Conservation (phyloP, 2,888 invertebrate genomes). For the Lordiphosa fenestrarum region DNA sequence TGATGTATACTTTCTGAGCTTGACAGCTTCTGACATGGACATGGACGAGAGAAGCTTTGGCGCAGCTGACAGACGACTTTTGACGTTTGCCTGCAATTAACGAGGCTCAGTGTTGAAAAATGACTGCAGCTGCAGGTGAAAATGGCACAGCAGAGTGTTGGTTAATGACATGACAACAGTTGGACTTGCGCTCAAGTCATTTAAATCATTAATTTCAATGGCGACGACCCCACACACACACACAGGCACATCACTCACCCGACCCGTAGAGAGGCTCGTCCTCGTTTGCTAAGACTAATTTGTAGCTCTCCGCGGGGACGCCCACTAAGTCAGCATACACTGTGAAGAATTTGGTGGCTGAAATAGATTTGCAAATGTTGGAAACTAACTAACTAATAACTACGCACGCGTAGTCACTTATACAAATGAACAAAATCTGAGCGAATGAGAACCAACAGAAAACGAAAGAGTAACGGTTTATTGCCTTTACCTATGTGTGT, state of each 20-base stretch:
- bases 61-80: slow-evolving; percentile 75
- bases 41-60: slow-evolving; percentile 40
- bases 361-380: too few species aligned
- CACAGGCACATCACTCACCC: slow-evolving; percentile 13
- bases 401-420: too few species aligned
- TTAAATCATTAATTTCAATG: slow-evolving; percentile 77
- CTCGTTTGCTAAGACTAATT: slow-evolving; percentile 67
- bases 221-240: slow-evolving; percentile 69
- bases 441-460: too few species aligned
- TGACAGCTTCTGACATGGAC: slow-evolving; percentile 65
- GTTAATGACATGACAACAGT: slow-evolving; percentile 65
- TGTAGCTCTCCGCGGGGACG: slow-evolving; percentile 39
- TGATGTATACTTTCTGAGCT: slow-evolving; percentile 48
- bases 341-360: background rate
- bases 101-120: slow-evolving; percentile 71
- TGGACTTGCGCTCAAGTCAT: slow-evolving; percentile 56
- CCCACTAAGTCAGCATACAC: slow-evolving; percentile 33
- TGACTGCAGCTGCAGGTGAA: slow-evolving; percentile 53
- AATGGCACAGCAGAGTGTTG: slow-evolving; percentile 60
- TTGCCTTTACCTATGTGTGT: too few species aligned
- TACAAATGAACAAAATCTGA: too few species aligned
- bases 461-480: too few species aligned
- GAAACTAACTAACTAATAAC: too few species aligned
- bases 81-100: slow-evolving; percentile 79
- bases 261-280: slow-evolving; percentile 21